Base-by-base conservation (phyloP, 2,888 invertebrate species). In the Apotomis turbidana region DNA sequence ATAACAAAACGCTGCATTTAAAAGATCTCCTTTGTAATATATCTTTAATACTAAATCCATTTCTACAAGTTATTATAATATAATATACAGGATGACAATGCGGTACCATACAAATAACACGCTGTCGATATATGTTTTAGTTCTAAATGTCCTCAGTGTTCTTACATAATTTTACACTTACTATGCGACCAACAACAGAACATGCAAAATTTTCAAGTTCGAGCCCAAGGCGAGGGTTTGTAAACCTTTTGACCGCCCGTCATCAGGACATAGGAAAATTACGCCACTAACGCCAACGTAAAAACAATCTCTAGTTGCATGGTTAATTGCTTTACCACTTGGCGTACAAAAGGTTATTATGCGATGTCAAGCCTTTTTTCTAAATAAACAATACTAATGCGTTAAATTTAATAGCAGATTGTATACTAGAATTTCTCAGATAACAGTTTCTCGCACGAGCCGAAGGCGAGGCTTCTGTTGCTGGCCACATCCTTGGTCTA, bases 111-210 rank as follows among this genome's bases (percentile, higher is more conserved):
- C 15, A 46, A 55, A 66, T 66, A 66, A 57, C n/a, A 57, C n/a
- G 57, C 46, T 46, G 66, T 57, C 66, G 66, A 66, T 57, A 66
- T 57, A 55, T 66, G 57, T 57, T 66, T 62, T 36, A 54, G 55
- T 36, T 66, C 27, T n/a, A 46, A 12, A 36, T 46, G 4, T 46
- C 44, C 12, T 64, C 41, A n/a, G 4, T 12, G 44, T 46, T 57
- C 46, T 66, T 57, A 57, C 44, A 64, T 52, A 52, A 63, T 63
- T 52, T 13, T 64, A 54, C 55, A 66, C 5, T 0, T 46, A n/a
- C 46, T 61, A 36, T 12, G 10, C 4, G 46, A 57, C 46, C 55
- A 66, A 27, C n/a, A 55, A 27, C 55, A 66, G 55, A 46, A 57
- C 57, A 36, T 5, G 5, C 8, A 10, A 8, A 3, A 27, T n/a